A percentile compares a stretch with the other conserved stretches of the same genome.
These are phyloP conservation scores for Morinoia aosen DNA, from an alignment of 2,888 invertebrate genomes.

Conservation along the genomic window DNA sequence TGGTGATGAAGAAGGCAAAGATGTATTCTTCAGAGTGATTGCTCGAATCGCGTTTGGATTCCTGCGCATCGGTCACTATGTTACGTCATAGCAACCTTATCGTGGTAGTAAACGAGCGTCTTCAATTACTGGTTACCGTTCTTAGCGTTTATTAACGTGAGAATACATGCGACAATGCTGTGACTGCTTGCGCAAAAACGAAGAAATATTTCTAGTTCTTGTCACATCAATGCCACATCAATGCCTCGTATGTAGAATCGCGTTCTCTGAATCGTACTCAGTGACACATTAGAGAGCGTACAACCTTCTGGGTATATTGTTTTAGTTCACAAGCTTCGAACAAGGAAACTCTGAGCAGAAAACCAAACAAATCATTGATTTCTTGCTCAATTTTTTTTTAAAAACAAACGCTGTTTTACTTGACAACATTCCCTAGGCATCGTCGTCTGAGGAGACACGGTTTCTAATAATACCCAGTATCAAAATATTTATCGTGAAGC, in stretches of 20 bases:
- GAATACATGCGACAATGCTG: not conserved
- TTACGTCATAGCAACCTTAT: not conserved
- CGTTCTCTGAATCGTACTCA: not conserved
- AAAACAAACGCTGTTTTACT: not conserved
- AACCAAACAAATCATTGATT: not conserved
- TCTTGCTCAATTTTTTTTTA: not conserved
- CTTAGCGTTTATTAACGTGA: not conserved
- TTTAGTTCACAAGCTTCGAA: not conserved
- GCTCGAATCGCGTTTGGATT: not conserved
- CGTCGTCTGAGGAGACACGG: not conserved
- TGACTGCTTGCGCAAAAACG: not conserved
- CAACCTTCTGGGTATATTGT: not conserved
- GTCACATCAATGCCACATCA: not conserved
- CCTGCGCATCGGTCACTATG: not conserved
- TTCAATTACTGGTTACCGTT: not conserved
- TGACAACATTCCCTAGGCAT: not conserved
- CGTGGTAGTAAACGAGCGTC: not conserved
- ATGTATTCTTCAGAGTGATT: not conserved
- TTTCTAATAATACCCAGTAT: not conserved
- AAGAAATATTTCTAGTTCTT: not conserved
- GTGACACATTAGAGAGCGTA: not conserved
- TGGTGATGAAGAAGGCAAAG: not conserved
- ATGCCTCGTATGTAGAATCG: not conserved
- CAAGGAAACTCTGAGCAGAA: not conserved
- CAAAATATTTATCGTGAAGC: not conserved